Evolutionary conservation across 2,888 invertebrate genomes (phyloP).

Genomic region (Dicyrtomina minuta): DNA sequence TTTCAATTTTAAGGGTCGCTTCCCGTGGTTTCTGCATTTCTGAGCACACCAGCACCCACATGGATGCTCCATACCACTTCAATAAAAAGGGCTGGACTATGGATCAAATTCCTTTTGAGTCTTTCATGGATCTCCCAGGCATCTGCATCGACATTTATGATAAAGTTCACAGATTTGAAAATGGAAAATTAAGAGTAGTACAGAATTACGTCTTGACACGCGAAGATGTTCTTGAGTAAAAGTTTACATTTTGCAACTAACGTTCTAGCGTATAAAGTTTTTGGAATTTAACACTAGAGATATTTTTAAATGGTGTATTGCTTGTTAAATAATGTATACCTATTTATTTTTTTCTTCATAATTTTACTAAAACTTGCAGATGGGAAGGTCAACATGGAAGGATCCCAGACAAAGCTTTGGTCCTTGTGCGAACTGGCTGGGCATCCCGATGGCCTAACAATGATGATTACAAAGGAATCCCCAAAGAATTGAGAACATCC

Average conservation of each 20-base stretch:
- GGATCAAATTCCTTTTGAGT: constrained; percentile 60
- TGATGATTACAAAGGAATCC: constrained; percentile 32
- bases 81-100: constrained; percentile 58
- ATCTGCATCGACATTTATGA: constrained; percentile 46
- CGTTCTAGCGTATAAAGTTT: too few species aligned
- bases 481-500: constrained; percentile 12
- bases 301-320: too few species aligned
- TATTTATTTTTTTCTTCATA: not conserved
- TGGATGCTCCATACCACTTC: constrained; percentile 67
- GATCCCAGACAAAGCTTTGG: constrained; percentile 43
- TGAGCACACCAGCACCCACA: constrained; percentile 67
- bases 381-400: constrained; percentile 45
- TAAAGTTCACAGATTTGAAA: constrained; percentile 39
- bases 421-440: constrained; percentile 44
- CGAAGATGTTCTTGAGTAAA: constrained; percentile 45
- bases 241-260: too few species aligned
- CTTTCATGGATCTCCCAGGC: constrained; percentile 47
- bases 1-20: constrained; percentile 26
- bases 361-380: too few species aligned
- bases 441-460: constrained; percentile 32
- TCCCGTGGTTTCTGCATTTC: constrained; percentile 53
- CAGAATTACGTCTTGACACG: constrained; percentile 41
- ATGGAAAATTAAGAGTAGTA: constrained; percentile 32
- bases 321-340: too few species aligned
- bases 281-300: too few species aligned